Evolutionary conservation across 1,140 invertebrate genomes (phyloP).

Genomic region (Cepaea nemoralis): DNA sequence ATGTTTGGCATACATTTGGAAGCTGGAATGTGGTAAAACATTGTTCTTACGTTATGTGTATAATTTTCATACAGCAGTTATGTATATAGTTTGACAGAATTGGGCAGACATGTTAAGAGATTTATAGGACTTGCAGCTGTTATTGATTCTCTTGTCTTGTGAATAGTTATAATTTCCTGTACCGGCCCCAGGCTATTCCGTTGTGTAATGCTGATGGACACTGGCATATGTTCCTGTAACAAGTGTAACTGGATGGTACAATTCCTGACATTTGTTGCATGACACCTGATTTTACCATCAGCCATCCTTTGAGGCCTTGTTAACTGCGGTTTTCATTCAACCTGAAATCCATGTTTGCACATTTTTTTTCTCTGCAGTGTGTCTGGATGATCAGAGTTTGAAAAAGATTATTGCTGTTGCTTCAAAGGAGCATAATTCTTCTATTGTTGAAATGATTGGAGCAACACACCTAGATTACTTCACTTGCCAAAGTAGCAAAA

Average conservation of each 20-base stretch:
- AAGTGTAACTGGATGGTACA: background rate
- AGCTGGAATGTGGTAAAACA: too few species aligned
- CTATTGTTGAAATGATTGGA: constrained; percentile 21
- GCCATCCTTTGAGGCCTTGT: background rate
- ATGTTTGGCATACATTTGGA: too few species aligned
- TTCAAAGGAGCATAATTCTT: constrained; percentile 26
- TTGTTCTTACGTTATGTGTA: too few species aligned
- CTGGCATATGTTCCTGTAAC: background rate
- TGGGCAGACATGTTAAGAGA: too few species aligned
- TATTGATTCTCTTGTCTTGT: too few species aligned
- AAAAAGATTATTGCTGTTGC: constrained; percentile 37
- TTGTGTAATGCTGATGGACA: background rate
- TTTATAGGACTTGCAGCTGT: too few species aligned
- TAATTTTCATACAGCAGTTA: too few species aligned
- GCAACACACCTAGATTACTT: background rate
- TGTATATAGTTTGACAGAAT: too few species aligned
- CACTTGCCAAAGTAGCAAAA: constrained; percentile 22
- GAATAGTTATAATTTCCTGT: background rate
- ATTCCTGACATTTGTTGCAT: background rate
- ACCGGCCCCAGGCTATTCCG: background rate
- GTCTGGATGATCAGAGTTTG: constrained; percentile 38
- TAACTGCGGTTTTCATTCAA: background rate
- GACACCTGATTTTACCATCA: constrained; percentile 23
- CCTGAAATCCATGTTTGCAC: constrained; percentile 12
- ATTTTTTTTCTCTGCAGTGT: constrained; percentile 38